These are phyloP conservation scores for Melanotaenia nigrans DNA, from an alignment of 2,797 vertebrate species.

Conservation along the genomic window DNA sequence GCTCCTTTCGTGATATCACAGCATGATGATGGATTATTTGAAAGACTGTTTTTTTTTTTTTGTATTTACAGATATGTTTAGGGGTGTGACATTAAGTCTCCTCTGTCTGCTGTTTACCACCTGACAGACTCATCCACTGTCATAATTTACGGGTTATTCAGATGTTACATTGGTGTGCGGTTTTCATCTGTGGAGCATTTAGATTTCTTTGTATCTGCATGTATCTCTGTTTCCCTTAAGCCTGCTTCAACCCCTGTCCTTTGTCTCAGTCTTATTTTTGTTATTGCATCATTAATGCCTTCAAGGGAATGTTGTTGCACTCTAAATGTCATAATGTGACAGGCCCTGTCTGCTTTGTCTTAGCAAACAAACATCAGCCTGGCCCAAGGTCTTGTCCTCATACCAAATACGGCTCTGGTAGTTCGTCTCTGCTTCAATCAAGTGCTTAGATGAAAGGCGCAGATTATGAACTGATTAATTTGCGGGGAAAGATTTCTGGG, in stretches of 20 bases:
- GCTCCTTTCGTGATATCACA: neutral
- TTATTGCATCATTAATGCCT: constrained; percentile 35
- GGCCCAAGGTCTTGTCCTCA: constrained; percentile 15
- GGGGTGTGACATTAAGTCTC: constrained; percentile 9
- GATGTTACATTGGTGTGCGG: constrained; percentile 39
- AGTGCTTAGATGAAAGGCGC: constrained; percentile 44
- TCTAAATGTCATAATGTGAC: constrained; percentile 58
- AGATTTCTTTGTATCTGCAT: constrained; percentile 24
- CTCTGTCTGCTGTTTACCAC: constrained; percentile 22
- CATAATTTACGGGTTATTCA: constrained; percentile 40
- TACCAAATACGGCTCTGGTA: constrained; percentile 10
- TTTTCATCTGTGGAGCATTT: neutral
- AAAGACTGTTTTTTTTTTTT: constrained; percentile 5
- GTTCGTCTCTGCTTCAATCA: constrained; percentile 14
- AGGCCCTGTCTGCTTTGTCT: constrained; percentile 28
- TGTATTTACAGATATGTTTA: constrained; percentile 3
- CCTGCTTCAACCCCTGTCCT: constrained; percentile 14
- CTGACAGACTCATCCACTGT: constrained; percentile 13
- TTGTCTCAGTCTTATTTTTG: constrained; percentile 29
- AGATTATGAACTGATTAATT: constrained; percentile 77
- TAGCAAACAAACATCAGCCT: constrained; percentile 47
- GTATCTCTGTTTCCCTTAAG: constrained; percentile 10
- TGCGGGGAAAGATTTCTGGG: constrained; percentile 62
- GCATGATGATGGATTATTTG: constrained; percentile 38
- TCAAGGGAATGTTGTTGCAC: constrained; percentile 53